A percentile compares a stretch with the other conserved stretches of the same genome.
phyloP scores from a whole-genome alignment of 2,888 invertebrate genomes.

The Lycocerus yunnanus region DNA sequence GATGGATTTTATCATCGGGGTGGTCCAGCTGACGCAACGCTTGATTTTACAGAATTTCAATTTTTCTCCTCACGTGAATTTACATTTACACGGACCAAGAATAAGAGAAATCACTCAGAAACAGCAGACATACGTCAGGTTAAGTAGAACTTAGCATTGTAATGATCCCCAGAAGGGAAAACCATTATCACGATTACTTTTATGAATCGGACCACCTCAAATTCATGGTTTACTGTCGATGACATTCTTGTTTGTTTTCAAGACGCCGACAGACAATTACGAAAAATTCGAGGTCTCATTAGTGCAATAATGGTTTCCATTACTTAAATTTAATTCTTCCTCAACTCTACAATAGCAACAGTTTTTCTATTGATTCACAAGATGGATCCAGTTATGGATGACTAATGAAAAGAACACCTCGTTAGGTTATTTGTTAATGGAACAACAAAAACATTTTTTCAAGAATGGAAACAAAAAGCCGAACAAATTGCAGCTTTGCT shows the following conservation, averaged over 20 bases:
- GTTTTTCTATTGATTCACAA: neutral
- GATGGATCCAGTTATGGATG: neutral
- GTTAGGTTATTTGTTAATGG: neutral
- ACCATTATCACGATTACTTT: neutral
- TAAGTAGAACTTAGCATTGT: neutral
- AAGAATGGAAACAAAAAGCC: neutral
- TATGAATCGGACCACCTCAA: neutral
- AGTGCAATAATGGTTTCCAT: neutral
- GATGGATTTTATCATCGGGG: neutral
- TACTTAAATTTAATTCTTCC: neutral
- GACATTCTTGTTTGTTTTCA: neutral
- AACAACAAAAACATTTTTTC: neutral
- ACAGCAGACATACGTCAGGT: neutral
- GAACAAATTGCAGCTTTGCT: neutral
- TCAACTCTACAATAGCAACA: neutral
- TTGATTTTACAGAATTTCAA: neutral
- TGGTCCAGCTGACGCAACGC: neutral
- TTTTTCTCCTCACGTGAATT: neutral
- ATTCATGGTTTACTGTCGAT: neutral
- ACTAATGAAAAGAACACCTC: neutral
- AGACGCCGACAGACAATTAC: neutral
- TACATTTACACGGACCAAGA: neutral
- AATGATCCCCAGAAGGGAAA: neutral
- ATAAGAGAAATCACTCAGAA: neutral
- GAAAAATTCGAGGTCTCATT: neutral